A percentile compares a stretch with the other conserved stretches of the same genome.
Conservation (phyloP, 2,113 vertebrate species). For the Bostrychus sinensis region DNA sequence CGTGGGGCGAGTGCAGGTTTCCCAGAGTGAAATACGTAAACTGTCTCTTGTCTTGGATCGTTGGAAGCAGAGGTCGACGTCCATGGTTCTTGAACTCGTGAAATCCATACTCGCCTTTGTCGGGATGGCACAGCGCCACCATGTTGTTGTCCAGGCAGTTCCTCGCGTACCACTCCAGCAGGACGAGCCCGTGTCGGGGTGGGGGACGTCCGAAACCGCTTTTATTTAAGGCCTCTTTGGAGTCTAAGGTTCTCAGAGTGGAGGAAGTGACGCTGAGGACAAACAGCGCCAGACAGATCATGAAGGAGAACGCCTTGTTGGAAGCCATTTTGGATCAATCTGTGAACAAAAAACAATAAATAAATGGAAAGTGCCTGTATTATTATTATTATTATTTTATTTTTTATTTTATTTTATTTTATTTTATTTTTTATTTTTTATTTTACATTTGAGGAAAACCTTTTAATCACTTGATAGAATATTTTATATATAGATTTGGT, state of each 20-base stretch:
- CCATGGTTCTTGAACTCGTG: constrained; percentile 55
- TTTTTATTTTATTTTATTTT: too few species aligned
- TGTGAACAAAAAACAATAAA: not conserved
- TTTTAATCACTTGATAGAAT: too few species aligned
- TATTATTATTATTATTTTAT: too few species aligned
- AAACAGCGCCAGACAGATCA: constrained; percentile 21
- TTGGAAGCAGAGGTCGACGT: constrained; percentile 48
- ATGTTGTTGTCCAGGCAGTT: constrained; percentile 75
- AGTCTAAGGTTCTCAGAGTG: constrained; percentile 53
- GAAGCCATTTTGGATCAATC: constrained; percentile 6
- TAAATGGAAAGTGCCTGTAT: too few species aligned
- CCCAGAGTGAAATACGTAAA: constrained; percentile 68
- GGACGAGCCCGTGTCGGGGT: constrained; percentile 66
- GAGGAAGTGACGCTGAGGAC: constrained; percentile 42
- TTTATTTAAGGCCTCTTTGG: constrained; percentile 53
- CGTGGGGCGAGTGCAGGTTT: constrained; percentile 60
- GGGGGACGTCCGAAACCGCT: constrained; percentile 69
- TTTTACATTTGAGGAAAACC: too few species aligned
- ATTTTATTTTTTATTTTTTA: too few species aligned
- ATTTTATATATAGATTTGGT: too few species aligned
- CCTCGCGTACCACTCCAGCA: constrained; percentile 70
- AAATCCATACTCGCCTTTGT: constrained; percentile 58
- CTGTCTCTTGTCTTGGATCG: constrained; percentile 41
- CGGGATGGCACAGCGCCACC: constrained; percentile 67
- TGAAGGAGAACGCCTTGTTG: not conserved